Conservation (phyloP, 2,797 vertebrate species). For the Dendrocincla tyrannina region DNA sequence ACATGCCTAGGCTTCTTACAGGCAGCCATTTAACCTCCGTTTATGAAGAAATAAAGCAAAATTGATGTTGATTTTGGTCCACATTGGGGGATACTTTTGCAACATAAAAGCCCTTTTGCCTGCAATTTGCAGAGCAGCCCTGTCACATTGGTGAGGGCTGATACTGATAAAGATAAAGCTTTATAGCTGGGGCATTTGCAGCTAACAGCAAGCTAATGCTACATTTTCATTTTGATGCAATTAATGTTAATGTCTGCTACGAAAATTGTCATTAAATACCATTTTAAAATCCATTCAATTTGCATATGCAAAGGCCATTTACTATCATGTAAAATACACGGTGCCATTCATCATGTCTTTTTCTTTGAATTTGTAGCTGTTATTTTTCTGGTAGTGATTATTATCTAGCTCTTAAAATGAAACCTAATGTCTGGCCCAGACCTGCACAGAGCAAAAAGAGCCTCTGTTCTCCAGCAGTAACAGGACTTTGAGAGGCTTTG, state of each 20-base stretch:
- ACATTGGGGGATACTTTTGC: conserved; percentile 73
- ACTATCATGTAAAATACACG: conserved; percentile 70
- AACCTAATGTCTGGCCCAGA: conserved; percentile 24
- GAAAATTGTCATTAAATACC: conserved; percentile 86
- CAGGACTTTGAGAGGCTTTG: neutral
- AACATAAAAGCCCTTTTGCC: conserved; percentile 79
- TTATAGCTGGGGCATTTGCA: conserved; percentile 76
- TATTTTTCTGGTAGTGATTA: conserved; percentile 53
- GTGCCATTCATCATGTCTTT: conserved; percentile 64
- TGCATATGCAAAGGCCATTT: conserved; percentile 84
- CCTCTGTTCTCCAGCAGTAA: neutral
- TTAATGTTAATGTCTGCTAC: conserved; percentile 82
- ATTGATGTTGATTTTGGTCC: conserved; percentile 78
- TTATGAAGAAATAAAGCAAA: conserved; percentile 81
- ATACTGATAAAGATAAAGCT: conserved; percentile 82
- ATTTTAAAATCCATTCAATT: conserved; percentile 89
- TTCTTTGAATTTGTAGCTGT: conserved; percentile 57
- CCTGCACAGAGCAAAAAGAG: neutral
- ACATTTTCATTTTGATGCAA: conserved; percentile 83
- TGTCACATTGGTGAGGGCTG: conserved; percentile 70
- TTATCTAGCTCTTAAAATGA: conserved; percentile 59
- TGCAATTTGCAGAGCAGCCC: conserved; percentile 73
- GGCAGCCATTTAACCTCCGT: conserved; percentile 81
- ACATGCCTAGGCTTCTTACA: conserved; percentile 49
- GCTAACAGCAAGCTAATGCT: conserved; percentile 82